phyloP scores from a whole-genome alignment of 1,140 invertebrate genomes.

The Lithobius niger region DNA sequence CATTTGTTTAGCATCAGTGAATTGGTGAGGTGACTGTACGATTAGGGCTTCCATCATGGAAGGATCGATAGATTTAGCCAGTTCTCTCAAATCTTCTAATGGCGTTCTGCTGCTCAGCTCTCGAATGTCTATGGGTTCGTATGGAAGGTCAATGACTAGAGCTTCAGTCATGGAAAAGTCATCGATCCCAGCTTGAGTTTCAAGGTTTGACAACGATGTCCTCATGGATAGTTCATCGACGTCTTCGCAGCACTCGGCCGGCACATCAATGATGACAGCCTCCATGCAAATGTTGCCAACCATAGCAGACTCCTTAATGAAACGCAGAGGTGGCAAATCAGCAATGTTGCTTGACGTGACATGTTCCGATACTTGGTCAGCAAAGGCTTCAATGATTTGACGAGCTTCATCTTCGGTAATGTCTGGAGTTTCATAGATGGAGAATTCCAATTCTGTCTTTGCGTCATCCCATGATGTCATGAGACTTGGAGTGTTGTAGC shows the following conservation, averaged over 20 bases:
- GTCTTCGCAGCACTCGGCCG: slow-evolving; percentile 44
- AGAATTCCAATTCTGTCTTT: slow-evolving; percentile 37
- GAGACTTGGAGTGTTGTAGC: slow-evolving; percentile 4
- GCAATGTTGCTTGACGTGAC: slow-evolving; percentile 69
- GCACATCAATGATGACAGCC: slow-evolving; percentile 80
- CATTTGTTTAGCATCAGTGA: background rate
- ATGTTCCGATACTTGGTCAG: slow-evolving; percentile 76
- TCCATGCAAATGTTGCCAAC: slow-evolving; percentile 77
- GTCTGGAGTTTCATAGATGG: slow-evolving; percentile 79
- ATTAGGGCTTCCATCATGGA: background rate
- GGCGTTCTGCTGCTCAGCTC: slow-evolving; percentile 12
- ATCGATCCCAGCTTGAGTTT: slow-evolving; percentile 7
- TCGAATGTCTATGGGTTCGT: slow-evolving; percentile 11
- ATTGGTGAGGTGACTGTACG: background rate
- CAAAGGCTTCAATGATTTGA: slow-evolving; percentile 85
- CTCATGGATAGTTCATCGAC: slow-evolving; percentile 10
- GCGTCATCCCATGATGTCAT: slow-evolving; percentile 7
- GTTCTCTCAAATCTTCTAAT: slow-evolving; percentile 12
- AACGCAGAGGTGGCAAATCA: slow-evolving; percentile 72
- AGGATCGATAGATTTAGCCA: background rate
- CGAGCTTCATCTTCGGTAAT: slow-evolving; percentile 78
- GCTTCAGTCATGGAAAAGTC: slow-evolving; percentile 6
- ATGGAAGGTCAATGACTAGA: slow-evolving; percentile 6
- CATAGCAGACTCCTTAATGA: slow-evolving; percentile 73
- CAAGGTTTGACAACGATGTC: slow-evolving; percentile 14